phyloP scores from a whole-genome alignment of 2,888 invertebrate genomes.

The Lasioglossum morio region DNA sequence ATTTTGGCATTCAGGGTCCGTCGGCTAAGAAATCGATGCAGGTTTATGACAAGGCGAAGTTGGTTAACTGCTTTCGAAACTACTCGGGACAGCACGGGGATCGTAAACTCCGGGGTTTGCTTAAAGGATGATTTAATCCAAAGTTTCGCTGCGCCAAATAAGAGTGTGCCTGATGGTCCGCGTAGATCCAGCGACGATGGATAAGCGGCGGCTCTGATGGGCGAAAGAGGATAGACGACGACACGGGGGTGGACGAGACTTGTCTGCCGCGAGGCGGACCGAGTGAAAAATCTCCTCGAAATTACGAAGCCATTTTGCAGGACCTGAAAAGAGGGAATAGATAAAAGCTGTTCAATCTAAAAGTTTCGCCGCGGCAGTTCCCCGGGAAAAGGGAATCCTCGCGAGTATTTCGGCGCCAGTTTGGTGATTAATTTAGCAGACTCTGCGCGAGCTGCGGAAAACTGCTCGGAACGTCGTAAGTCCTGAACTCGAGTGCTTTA shows the following conservation, averaged over 20 bases:
- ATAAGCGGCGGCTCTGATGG: background rate
- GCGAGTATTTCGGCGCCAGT: slow-evolving; percentile 56
- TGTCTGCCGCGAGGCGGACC: background rate
- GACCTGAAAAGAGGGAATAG: slow-evolving; percentile 33
- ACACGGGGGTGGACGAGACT: background rate
- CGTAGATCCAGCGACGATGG: slow-evolving; percentile 2
- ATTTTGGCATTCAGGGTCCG: slow-evolving; percentile 17
- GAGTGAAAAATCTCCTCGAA: slow-evolving; percentile 32
- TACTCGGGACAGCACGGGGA: slow-evolving; percentile 50
- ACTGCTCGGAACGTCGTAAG: slow-evolving; percentile 44
- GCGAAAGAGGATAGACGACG: background rate
- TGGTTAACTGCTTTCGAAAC: slow-evolving; percentile 52
- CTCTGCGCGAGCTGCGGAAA: slow-evolving; percentile 30
- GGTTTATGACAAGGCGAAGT: slow-evolving; percentile 56
- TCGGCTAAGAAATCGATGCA: slow-evolving; percentile 52
- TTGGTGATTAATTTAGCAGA: slow-evolving; percentile 60
- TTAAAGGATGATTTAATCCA: slow-evolving; percentile 72
- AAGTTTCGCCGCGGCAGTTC: slow-evolving; percentile 47
- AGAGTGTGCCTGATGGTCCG: slow-evolving; percentile 19
- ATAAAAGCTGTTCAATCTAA: slow-evolving; percentile 58
- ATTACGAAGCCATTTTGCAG: slow-evolving; percentile 33
- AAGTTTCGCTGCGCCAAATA: slow-evolving; percentile 58
- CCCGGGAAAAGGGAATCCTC: slow-evolving; percentile 25
- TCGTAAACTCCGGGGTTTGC: slow-evolving; percentile 63
- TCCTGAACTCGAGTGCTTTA: slow-evolving; percentile 55